Evolutionary conservation across 2,113 vertebrate species (phyloP), one percentile per base, ranked within the genome.

Genomic region (Rhinoderma darwinii): DNA sequence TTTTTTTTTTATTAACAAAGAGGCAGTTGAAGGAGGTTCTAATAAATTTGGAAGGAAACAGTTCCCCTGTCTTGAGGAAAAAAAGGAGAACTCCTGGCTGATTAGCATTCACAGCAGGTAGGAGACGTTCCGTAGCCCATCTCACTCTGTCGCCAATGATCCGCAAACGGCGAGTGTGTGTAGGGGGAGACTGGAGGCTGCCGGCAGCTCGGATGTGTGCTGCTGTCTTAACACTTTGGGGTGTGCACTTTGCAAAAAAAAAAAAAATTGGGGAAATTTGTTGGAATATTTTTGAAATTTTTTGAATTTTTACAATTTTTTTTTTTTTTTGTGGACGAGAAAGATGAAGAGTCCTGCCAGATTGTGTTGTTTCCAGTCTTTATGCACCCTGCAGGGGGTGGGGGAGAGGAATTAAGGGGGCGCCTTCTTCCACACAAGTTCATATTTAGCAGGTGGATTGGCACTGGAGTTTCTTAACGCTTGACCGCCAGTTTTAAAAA

Each of bases 91-190:
- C 96, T 96, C 96, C 96, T 96, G 96, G 96, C 96, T 98, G 96
- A 98, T 98, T 98, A 98, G 96, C 96, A 98, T 98, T 98, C 97
- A 97, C 96, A 96, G 97, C 97, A 98, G 97, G 97, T 98, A 98
- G 96, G 95, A 97, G 95, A 96, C 96, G 96, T 96, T 97, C 96
- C 95, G 96, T 97, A 96, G 95, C 96, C 96, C 96, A 94, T 94
- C 95, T 96, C 96, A 96, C 96, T 96, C 95, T 96, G 95, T 97
- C 96, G 96, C 95, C 95, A 96, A 43, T 79, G 75, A 35, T 79
- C 25, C n/a, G 50, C 43, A 72, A 79, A 79, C 43, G 75, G 84
- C 84, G 84, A 79, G 75, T 72, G 84, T 77, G 84, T 47, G 56
- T 27, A 79, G 75, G 84, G 84, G 75, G 68, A 59, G 30, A 68